Conservation (phyloP, 92 coral and sea anemone genomes). For the Pocillopora meandrina region DNA sequence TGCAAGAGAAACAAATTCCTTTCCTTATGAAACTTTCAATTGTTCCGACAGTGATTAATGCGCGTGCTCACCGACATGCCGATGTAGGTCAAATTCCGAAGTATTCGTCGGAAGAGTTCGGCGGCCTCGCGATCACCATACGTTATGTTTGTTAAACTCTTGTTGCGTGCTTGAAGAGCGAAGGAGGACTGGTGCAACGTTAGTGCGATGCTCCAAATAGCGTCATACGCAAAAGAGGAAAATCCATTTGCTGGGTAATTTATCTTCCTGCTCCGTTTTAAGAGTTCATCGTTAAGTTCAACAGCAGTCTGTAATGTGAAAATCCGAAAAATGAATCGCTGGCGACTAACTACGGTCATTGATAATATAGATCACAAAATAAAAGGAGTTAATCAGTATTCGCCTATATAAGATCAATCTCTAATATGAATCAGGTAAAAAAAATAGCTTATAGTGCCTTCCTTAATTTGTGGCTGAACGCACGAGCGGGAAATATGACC, state of each 20-base stretch:
- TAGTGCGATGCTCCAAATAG: slow-evolving; percentile 81
- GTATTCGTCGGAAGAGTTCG: slow-evolving; percentile 37
- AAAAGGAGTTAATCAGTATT: too few relatives aligned
- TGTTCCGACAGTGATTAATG: background rate
- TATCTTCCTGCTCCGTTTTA: background rate
- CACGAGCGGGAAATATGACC: too few relatives aligned
- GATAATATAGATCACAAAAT: too few relatives aligned
- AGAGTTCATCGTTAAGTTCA: slow-evolving; percentile 54
- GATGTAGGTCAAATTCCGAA: slow-evolving; percentile 50
- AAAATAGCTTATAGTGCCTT: too few relatives aligned
- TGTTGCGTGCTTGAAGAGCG: slow-evolving; percentile 53
- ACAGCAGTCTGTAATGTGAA: slow-evolving; percentile 56
- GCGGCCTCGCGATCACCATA: slow-evolving; percentile 44
- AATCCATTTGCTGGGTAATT: slow-evolving; percentile 54
- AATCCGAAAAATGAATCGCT: too few relatives aligned
- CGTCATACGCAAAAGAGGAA: slow-evolving; percentile 80
- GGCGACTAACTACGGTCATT: background rate
- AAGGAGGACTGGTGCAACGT: slow-evolving; percentile 68
- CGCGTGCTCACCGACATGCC: slow-evolving; percentile 80
- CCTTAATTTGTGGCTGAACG: too few relatives aligned
- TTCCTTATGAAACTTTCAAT: too few relatives aligned
- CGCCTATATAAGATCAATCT: background rate
- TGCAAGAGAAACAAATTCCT: too few relatives aligned
- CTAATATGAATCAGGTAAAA: background rate
- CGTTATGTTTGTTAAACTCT: slow-evolving; percentile 45